phyloP scores from a whole-genome alignment of 2,113 vertebrate species.

The Osmerus eperlanus region DNA sequence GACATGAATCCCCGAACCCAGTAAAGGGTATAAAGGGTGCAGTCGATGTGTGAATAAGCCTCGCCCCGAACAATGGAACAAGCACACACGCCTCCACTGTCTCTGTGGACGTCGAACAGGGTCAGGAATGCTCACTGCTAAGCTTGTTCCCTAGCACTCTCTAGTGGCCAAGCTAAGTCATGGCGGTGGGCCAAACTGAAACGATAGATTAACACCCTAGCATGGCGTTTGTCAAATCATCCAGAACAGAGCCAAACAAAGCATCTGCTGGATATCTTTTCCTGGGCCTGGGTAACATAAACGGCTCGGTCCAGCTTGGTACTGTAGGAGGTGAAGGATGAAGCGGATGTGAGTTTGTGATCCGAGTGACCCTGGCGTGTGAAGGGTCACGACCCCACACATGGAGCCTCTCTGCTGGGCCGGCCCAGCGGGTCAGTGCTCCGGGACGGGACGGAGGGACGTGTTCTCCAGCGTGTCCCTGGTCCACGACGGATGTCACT shows the following conservation, averaged over 20 bases:
- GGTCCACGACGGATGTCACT: not conserved
- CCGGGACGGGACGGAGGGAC: not conserved
- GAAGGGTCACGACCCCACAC: conserved; percentile 40
- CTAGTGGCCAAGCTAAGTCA: conserved; percentile 31
- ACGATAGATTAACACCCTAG: not conserved
- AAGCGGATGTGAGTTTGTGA: conserved; percentile 23
- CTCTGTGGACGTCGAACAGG: not conserved
- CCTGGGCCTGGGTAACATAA: too few species aligned
- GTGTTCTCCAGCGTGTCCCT: not conserved
- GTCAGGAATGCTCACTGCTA: conserved; percentile 5
- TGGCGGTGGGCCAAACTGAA: not conserved
- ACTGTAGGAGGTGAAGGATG: conserved; percentile 4
- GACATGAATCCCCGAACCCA: not conserved
- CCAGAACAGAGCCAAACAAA: too few species aligned
- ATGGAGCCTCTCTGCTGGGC: not conserved
- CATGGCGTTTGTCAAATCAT: not conserved
- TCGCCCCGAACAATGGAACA: conserved; percentile 9
- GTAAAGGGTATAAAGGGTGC: conserved; percentile 1
- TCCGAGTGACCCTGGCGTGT: not conserved
- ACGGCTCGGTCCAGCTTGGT: too few species aligned
- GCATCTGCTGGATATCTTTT: too few species aligned
- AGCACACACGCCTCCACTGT: not conserved
- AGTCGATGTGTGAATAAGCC: conserved; percentile 4
- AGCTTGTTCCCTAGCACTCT: conserved; percentile 22
- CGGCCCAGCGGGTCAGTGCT: not conserved